phyloP scores from a whole-genome alignment of 2,113 vertebrate species.

The Erythrocercus mccallii region DNA sequence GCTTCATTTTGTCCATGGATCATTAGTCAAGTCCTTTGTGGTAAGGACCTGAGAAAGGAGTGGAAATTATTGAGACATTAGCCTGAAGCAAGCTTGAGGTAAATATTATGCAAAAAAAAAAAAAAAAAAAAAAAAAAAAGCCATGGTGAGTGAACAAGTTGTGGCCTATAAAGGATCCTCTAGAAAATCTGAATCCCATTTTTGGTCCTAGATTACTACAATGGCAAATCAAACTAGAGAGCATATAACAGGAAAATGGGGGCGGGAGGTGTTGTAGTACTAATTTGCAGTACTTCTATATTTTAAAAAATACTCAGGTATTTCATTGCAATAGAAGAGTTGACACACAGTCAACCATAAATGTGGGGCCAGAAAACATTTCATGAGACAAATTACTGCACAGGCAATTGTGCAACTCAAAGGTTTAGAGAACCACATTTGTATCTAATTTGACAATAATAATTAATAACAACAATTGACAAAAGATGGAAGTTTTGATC shows the following conservation, averaged over 20 bases:
- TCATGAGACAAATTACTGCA: not conserved
- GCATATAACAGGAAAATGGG: not conserved
- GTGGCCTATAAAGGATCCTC: conserved; percentile 71
- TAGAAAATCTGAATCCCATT: conserved; percentile 38
- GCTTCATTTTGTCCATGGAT: conserved; percentile 99
- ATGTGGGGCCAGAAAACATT: not conserved
- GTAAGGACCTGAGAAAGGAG: conserved; percentile 99
- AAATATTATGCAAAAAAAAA: conserved; percentile 97
- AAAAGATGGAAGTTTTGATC: not conserved
- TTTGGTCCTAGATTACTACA: not conserved
- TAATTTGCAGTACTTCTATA: conserved; percentile 7
- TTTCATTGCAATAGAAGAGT: conserved; percentile 10
- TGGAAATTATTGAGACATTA: conserved; percentile 99
- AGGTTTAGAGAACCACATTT: not conserved
- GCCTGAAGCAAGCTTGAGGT: conserved; percentile 99
- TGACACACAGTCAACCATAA: not conserved
- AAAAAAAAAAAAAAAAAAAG: not conserved
- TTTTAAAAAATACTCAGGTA: conserved; percentile 24
- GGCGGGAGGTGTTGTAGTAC: not conserved
- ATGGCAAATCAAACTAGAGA: not conserved
- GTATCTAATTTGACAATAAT: not conserved
- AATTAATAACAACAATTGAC: not conserved
- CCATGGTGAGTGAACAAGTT: conserved; percentile 79
- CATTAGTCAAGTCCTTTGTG: conserved; percentile 99
- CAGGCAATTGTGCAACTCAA: not conserved